Base-by-base conservation (phyloP, 2,888 invertebrate species). In the Phalera bucephala region DNA sequence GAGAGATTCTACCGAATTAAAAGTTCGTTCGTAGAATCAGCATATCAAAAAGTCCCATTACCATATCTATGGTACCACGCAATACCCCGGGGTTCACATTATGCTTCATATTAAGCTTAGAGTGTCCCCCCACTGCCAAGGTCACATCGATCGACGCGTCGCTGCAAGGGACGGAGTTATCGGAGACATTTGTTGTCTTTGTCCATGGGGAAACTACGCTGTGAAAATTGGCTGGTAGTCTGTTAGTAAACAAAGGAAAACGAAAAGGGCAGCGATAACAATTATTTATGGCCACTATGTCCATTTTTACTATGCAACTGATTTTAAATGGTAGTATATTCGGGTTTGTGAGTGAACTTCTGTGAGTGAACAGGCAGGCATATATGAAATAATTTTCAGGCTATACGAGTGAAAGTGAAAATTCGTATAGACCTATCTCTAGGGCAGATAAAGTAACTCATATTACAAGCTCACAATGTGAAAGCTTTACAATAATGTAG, bases 101-200 rank as follows among this genome's bases (percentile, higher is more conserved):
- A 36, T 45, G 3, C 54, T 64, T 50, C n/a, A n/a, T 47, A 59
- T 61, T 54, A 56, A 31, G 54, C 45, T 49, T 59, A 49, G 52
- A 64, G 48, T 45, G 25, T 37, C 21, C 27, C 58, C 54, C 72
- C 78, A 83, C 65, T 81, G 84, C 74, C 86, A 86, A 86, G 86
- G 86, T 85, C 84, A 72, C 66, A 85, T 83, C 84, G 86, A 86
- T 78, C 79, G 66, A 48, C 47, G 44, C 33, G 40, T 33, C 45
- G 64, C 33, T 52, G 66, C 75, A 28, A 39, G 66, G 52, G 77
- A 72, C 40, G 46, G 31, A 34, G 35, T 33, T 65, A 69, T 55
- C 25, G 40, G 37, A 44, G 37, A 30, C 39, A 17, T 46, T 36
- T 19, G 36, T 41, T 45, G 20, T 63, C 64, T 45, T 57, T 53